Conservation (phyloP, 2,888 invertebrate species). For the Sacculina carcini region DNA sequence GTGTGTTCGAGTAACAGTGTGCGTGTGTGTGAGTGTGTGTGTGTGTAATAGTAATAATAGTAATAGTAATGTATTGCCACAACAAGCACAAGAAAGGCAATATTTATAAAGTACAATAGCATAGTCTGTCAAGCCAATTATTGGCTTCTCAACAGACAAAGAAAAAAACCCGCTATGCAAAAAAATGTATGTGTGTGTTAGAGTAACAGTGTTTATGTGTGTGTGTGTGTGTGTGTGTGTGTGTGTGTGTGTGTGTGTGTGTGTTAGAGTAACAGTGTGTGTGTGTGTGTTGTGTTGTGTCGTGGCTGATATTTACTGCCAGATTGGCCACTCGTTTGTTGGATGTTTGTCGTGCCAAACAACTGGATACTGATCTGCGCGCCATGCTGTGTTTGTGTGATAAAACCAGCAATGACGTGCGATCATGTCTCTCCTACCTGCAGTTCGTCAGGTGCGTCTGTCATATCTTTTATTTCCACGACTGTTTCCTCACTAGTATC, state of each 20-base stretch:
- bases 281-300: neutral
- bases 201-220: neutral
- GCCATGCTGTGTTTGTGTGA: slow-evolving; percentile 48
- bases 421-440: slow-evolving; percentile 68
- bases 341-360: slow-evolving; percentile 38
- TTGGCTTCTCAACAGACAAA: too few relatives aligned
- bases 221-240: neutral
- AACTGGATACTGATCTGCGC: slow-evolving; percentile 37
- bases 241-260: slow-evolving; percentile 13
- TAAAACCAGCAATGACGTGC: slow-evolving; percentile 62
- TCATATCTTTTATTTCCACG: neutral
- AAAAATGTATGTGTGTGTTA: too few relatives aligned
- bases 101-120: too few relatives aligned
- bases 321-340: slow-evolving; percentile 33
- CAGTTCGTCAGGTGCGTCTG: slow-evolving; percentile 35
- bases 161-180: too few relatives aligned
- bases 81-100: too few relatives aligned
- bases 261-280: neutral
- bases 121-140: too few relatives aligned
- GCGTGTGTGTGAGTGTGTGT: too few relatives aligned
- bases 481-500: too few relatives aligned
- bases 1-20: too few relatives aligned
- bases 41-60: too few relatives aligned
- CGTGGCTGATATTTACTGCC: slow-evolving; percentile 17
- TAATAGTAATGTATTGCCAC: too few relatives aligned